Base-by-base conservation (phyloP, 2,797 vertebrate species). In the Pipistrellus nathusii region DNA sequence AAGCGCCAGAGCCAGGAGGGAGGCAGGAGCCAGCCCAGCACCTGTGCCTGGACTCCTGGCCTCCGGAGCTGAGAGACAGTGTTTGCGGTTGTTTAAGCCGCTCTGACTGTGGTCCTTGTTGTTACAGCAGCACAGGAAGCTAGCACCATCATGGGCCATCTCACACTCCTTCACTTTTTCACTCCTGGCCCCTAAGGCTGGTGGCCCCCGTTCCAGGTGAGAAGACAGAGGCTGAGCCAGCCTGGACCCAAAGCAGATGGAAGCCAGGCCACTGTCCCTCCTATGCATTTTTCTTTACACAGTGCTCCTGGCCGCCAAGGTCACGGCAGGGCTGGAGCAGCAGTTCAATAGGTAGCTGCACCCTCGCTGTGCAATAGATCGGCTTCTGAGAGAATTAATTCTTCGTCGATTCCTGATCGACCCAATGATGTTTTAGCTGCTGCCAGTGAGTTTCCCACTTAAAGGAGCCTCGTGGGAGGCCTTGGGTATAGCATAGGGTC, bases 331-430 rank as follows among this genome's bases (percentile, higher is more conserved):
- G 20, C 73, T 76, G 83, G 69, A 13, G 14, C 48, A 18, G 41
- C 73, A 11, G 8, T 51, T 90, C 57, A 59, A 46, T 66, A 90
- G 68, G 73, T 18, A 81, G 32, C 64, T 30, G 44, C 35, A 75
- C 48, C 66, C 59, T 55, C 8, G 3, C 6, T 35, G 82, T 41
- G 62, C 55, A 64, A 69, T 5, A 83, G 66, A 73, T 53, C 80
- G 20, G 55, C 73, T 88, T 72, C 80, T 55, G 41, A 76, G 92
- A 78, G 62, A 95, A 93, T 77, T 59, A 13, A 25, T 57, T 85
- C 92, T 90, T 94, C 88, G 68, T 77, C 0, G 8, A 94, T 85
- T 91, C 76, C 73, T 94, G 93, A 92, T 78, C 64, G 86, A 93
- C 81, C 73, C 72, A 14, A 32, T 88, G 75, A 84, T 83, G 66